Conservation (phyloP, 2,113 vertebrate species). For the Catharus minimus region DNA sequence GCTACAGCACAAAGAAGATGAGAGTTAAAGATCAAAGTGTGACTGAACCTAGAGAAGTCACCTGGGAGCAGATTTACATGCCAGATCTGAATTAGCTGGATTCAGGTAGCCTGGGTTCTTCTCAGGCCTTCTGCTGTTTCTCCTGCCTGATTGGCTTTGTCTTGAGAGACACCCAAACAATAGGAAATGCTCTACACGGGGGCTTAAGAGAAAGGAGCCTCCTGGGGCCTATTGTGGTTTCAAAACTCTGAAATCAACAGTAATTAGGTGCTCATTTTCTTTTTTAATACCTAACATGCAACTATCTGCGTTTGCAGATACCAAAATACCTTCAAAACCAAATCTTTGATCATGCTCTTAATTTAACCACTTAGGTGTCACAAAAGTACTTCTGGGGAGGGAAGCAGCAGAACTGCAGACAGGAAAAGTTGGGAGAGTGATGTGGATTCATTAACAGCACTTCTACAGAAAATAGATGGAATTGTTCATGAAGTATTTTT, state of each 20-base stretch:
- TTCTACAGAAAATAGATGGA: not conserved
- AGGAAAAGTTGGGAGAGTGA: not conserved
- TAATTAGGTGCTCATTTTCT: not conserved
- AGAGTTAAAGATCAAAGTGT: conserved; percentile 61
- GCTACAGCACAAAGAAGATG: conserved; percentile 46
- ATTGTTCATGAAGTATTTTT: not conserved
- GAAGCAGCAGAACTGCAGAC: not conserved
- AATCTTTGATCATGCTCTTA: not conserved
- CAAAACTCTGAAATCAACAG: conserved; percentile 1
- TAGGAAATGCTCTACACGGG: not conserved
- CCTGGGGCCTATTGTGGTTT: not conserved
- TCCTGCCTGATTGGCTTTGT: not conserved
- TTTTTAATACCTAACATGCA: not conserved
- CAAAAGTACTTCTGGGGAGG: not conserved
- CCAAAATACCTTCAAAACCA: not conserved
- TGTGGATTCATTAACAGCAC: not conserved
- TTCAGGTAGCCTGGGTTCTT: not conserved
- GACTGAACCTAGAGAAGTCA: conserved; percentile 39
- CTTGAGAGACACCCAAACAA: not conserved
- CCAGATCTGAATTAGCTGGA: conserved; percentile 9
- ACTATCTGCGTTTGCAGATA: not conserved
- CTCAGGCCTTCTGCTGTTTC: not conserved
- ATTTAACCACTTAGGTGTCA: not conserved
- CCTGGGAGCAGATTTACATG: conserved; percentile 29
- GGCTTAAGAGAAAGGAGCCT: not conserved